Conservation (phyloP, 2,888 invertebrate genomes). For the Acleris sparsana region DNA sequence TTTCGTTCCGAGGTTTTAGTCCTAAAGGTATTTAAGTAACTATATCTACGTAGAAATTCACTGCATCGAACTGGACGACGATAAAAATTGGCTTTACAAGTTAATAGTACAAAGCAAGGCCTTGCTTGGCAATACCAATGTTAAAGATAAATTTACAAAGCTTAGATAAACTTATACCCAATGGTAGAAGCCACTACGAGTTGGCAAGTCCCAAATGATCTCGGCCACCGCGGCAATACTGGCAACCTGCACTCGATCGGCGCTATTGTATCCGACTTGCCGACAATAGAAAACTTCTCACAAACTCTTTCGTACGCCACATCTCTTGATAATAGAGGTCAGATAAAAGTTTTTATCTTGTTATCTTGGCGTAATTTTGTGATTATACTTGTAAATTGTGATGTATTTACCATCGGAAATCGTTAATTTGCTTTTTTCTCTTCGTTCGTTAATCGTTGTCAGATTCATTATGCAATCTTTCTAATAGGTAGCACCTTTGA, state of each 20-base stretch:
- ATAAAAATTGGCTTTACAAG: no score
- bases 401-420: not conserved
- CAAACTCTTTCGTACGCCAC: conserved; percentile 30
- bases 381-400: conserved; percentile 12
- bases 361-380: conserved; percentile 6
- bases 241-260: conserved; percentile 33
- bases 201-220: conserved; percentile 32
- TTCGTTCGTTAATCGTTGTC: no score
- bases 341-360: conserved; percentile 23
- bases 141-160: no score
- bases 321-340: conserved; percentile 31
- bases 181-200: conserved; percentile 14
- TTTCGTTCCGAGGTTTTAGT: no score
- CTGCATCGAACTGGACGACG: no score
- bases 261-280: conserved; percentile 28
- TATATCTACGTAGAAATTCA: no score
- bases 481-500: no score
- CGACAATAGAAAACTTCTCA: conserved; percentile 35
- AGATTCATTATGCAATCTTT: no score
- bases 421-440: no score
- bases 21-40: no score
- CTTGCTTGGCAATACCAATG: not conserved
- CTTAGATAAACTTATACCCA: not conserved
- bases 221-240: not conserved
- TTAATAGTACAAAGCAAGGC: no score